Conservation (phyloP, 1,140 invertebrate genomes). For the Drosophila ficusphila region DNA sequence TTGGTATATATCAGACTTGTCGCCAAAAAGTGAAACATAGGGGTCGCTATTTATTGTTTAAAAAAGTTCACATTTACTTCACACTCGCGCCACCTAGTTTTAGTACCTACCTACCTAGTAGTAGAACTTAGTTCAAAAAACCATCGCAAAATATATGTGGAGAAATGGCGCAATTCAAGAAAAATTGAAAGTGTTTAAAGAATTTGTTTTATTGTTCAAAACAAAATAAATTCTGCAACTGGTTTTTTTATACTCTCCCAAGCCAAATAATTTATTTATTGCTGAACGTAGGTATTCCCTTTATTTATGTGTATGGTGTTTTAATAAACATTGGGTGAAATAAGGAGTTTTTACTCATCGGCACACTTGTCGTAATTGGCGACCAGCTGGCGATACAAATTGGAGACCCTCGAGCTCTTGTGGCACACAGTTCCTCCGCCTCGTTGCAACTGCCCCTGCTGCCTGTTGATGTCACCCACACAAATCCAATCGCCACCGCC, state of each 20-base stretch:
- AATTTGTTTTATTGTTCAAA: neutral
- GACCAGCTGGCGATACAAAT: slow-evolving; percentile 85
- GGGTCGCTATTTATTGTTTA: neutral
- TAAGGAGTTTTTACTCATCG: neutral
- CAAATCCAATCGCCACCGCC: slow-evolving; percentile 90
- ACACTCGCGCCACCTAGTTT: neutral
- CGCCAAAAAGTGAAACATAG: neutral
- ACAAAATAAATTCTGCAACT: too few relatives aligned
- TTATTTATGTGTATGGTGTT: neutral
- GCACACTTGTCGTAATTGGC: slow-evolving; percentile 83
- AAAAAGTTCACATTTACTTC: too few relatives aligned
- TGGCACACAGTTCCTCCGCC: slow-evolving; percentile 94
- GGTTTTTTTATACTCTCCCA: too few relatives aligned
- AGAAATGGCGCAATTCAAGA: neutral
- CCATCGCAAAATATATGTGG: neutral
- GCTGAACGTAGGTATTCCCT: too few relatives aligned
- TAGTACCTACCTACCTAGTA: too few relatives aligned
- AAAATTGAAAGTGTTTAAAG: too few relatives aligned
- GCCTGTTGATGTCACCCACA: slow-evolving; percentile 95
- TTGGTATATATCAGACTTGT: neutral
- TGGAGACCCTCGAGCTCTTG: slow-evolving; percentile 85
- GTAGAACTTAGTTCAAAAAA: neutral
- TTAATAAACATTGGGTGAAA: neutral
- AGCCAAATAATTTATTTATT: too few relatives aligned
- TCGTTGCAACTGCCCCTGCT: slow-evolving; percentile 90